Evolutionary conservation across 2,888 invertebrate species (phyloP), one percentile per base, ranked within the genome.

Genomic region (Acrobasis consociella): DNA sequence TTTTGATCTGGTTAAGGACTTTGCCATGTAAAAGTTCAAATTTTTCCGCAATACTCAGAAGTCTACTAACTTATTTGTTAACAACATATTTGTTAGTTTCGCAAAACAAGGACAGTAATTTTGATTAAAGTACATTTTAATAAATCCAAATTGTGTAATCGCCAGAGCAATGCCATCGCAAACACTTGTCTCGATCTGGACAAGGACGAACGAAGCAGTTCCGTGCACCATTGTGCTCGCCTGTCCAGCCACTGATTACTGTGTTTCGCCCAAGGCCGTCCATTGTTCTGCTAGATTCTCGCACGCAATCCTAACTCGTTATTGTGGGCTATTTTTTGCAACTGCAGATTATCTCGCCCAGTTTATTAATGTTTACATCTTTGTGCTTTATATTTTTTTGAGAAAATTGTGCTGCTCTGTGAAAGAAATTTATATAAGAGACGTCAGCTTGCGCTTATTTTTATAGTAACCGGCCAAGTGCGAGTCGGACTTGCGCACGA

Each of bases 271-370:
- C 87, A 87, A 89, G 91, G 89, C 87, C 86, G 81, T 63, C 82
- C 70, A 89, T 90, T 90, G 91, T 91, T 91, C 85, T 82, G 80
- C 75, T 78, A 80, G 83, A 89, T 87, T 87, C 86, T 85, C 86
- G 83, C 89, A 89, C 89, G 85, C 85, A 83, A 85, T 83, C 80
- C 75, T 71, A 75, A 76, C 78, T 75, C 72, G 73, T 74, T 76
- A 75, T 77, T 76, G 72, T 69, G 71, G 67, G 67, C 67, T 65
- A 66, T 70, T 77, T 77, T 80, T 78, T 77, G 64, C 69, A 65
- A 65, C 68, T 60, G 62, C 58, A 68, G 64, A 69, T 72, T 74
- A 72, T 69, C 69, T 74, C 64, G 66, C 60, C 60, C 60, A 53
- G 55, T 50, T 60, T 64, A 13, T 62, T 58, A 62, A 64, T 51